Evolutionary conservation across 2,113 vertebrate genomes (phyloP), one percentile per base, ranked within the genome.

Genomic region (Mustela lutreola): DNA sequence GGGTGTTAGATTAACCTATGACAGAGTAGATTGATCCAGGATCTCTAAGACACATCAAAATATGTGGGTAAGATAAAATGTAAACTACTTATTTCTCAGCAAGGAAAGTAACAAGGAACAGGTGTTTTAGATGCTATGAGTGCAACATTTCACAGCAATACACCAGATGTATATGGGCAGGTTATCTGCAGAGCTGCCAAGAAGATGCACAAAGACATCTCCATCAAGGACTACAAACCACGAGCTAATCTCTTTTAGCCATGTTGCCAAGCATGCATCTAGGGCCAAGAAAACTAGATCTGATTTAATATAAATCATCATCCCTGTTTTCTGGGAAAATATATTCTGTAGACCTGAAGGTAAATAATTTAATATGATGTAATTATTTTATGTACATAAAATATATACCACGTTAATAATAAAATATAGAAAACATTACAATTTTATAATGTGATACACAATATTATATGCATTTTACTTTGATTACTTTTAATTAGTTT

Each of bases 31-130:
- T 36, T 65, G 53, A 79, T 53, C 33, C 21, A 45, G 21, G 33
- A 62, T 56, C 86, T 90, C 95, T 62, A 75, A 95, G 62, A 93
- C 11, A 80, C 15, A 62, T 76, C 14, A 76, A 45, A 86, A 97
- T 42, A 21, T 63, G 28, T 63, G 67, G 36, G 39, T 53, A 39
- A 97, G 63, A 96, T 92, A 97, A 94, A 95, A 92, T 82, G 90
- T 80, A 97, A 95, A 92, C 84, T 79, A 78, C 80, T 80, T 90
- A 89, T 65, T 94, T 95, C 92, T 97, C 87, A 88, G 87, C 71
- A 94, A 96, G 84, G 56, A 91, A 94, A 92, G 63, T 81, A 96
- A 97, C 86, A 95, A 92, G 95, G 78, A 97, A 95, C 97, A 97
- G 97, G 95, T 97, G 97, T 96, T 92, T 97, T 94, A 89, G 93